Conservation (phyloP, 2,888 invertebrate genomes). For the Eupithecia exiguata region DNA sequence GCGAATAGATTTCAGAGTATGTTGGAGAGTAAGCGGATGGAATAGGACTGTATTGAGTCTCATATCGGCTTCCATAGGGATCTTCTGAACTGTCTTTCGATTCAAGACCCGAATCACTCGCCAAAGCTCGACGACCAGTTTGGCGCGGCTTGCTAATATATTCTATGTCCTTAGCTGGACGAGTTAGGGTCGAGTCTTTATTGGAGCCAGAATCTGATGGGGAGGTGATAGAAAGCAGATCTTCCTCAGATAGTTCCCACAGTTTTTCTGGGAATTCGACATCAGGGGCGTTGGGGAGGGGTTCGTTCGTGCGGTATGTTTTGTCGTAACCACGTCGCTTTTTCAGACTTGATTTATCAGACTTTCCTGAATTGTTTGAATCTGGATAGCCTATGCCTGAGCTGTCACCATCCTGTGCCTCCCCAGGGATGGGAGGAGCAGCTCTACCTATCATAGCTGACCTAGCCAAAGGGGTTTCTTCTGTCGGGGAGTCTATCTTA, state of each 20-base stretch:
- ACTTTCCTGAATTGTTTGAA: constrained; percentile 78
- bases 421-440: constrained; percentile 63
- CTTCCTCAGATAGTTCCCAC: constrained; percentile 89
- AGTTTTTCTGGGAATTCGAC: constrained; percentile 92
- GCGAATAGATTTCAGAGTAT: constrained; percentile 81
- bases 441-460: constrained; percentile 57
- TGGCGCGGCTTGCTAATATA: constrained; percentile 84
- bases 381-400: constrained; percentile 82
- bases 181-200: constrained; percentile 80
- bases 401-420: constrained; percentile 75
- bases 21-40: constrained; percentile 78
- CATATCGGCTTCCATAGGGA: constrained; percentile 71
- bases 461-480: constrained; percentile 63
- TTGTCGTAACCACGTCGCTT: constrained; percentile 91
- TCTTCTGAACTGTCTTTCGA: constrained; percentile 77
- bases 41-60: constrained; percentile 74
- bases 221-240: constrained; percentile 81
- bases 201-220: constrained; percentile 85
- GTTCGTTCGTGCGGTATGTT: constrained; percentile 93
- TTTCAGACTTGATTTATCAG: constrained; percentile 80
- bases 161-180: constrained; percentile 85
- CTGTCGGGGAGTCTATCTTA: constrained; percentile 70
- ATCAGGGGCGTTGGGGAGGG: constrained; percentile 88
- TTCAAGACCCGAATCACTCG: constrained; percentile 76
- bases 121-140: constrained; percentile 82